Base-by-base conservation (phyloP, 1,140 invertebrate genomes). In the Cataglyphis hispanica region DNA sequence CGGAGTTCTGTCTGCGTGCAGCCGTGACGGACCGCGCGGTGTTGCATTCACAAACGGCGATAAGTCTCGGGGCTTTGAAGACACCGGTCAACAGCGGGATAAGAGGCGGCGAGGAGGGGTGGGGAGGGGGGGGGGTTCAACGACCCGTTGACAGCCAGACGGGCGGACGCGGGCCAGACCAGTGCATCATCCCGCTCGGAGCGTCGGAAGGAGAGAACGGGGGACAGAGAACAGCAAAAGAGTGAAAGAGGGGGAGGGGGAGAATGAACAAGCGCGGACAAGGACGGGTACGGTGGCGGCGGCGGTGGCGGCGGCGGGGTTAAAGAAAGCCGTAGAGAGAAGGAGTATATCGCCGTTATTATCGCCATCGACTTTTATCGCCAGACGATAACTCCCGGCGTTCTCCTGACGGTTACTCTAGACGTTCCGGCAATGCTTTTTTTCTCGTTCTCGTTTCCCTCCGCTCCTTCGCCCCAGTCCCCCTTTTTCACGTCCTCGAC, bases 281-380 rank as follows among this genome's bases (percentile, higher is more conserved):
- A 69, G 66, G 63, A 86, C 58, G 77, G 37, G 84, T 40, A 34
- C 61, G 50, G 64, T 31, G n/a, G 53, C 46, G 67, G 61, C 61
- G 40, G 46, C 11, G 43, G 43, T 11, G 46, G 46, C 27, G 13
- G 53, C 60, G 67, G 63, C 74, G 31, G 46, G 60, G 85, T 69
- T 63, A 63, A 58, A 61, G 85, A 85, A 77, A 78, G 53, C 64
- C 40, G 40, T 60, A 40, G 46, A 80, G 43, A 80, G 85, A 60
- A 80, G 84, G 72, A 75, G 89, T 88, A 90, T 92, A 92, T 92
- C 91, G 87, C 87, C 88, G 86, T 92, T 93, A 93, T 93, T 92
- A 92, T 92, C 91, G 84, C 90, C 92, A 92, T 92, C 89, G 91
- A 92, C 90, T 93, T 93, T 93, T 92, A 93, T 93, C 92, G 88